A percentile compares a stretch with the other conserved stretches of the same genome.
These are phyloP conservation scores for Diplosoma virens DNA, from an alignment of 23 tunicate species.

Conservation along the genomic window DNA sequence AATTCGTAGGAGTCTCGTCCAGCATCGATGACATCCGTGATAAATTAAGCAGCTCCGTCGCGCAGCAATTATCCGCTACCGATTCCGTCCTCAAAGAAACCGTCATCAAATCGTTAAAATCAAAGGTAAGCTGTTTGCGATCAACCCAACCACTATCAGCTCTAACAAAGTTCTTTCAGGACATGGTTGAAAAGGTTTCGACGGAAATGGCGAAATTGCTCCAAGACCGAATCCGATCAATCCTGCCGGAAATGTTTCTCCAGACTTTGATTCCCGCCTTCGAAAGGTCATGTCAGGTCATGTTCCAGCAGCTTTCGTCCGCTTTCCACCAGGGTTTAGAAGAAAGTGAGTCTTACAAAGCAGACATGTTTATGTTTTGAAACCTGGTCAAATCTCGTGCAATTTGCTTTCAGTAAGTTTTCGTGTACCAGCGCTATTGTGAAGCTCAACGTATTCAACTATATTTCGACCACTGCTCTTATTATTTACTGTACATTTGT, in stretches of 20 bases:
- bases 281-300: constrained; percentile 64
- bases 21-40: constrained; percentile 53
- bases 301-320: constrained; percentile 69
- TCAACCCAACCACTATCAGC: background rate
- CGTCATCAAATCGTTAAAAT: constrained; percentile 41
- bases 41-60: constrained; percentile 40
- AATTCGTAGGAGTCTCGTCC: constrained; percentile 50
- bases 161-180: constrained; percentile 43
- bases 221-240: constrained; percentile 37
- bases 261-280: constrained; percentile 60
- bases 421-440: too few species aligned
- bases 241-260: constrained; percentile 49
- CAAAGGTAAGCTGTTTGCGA: constrained; percentile 46
- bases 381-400: too few species aligned
- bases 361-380: background rate
- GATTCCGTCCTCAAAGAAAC: constrained; percentile 69
- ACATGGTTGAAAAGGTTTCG: constrained; percentile 56
- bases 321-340: constrained; percentile 70
- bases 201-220: constrained; percentile 43
- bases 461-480: too few species aligned
- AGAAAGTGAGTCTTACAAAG: constrained; percentile 43
- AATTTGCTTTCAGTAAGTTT: too few species aligned
- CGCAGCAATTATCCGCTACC: constrained; percentile 68
- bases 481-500: too few species aligned
- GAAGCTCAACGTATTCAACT: too few species aligned